A percentile compares a stretch with the other conserved stretches of the same genome.
These are phyloP conservation scores for Morpho helenor DNA, from an alignment of 2,888 invertebrate species.

Conservation along the genomic window DNA sequence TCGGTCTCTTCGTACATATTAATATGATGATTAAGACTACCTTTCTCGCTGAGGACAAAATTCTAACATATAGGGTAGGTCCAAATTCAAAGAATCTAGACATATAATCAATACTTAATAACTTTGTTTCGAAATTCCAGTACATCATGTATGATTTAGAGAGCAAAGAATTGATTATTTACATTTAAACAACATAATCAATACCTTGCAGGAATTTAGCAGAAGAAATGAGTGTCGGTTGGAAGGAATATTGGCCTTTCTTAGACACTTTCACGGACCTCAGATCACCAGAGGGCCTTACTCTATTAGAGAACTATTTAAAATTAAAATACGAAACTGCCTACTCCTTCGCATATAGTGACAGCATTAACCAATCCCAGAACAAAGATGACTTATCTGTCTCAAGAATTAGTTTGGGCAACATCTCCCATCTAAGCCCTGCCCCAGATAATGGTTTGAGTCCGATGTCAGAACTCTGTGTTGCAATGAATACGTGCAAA, in stretches of 20 bases:
- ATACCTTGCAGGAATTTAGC: conserved; percentile 54
- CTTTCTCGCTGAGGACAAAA: no score
- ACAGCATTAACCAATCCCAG: conserved; percentile 49
- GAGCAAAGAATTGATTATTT: no score
- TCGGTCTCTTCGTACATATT: no score
- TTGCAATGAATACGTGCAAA: conserved; percentile 76
- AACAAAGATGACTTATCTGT: conserved; percentile 51
- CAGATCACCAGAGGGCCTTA: conserved; percentile 84
- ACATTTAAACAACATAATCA: no score
- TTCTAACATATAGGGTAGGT: no score
- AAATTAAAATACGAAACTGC: conserved; percentile 72
- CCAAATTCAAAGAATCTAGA: no score
- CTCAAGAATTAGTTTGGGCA: conserved; percentile 50
- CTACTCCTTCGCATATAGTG: conserved; percentile 57
- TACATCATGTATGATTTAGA: no score
- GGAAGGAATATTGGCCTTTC: conserved; percentile 97
- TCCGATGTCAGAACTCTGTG: conserved; percentile 80
- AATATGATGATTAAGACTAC: no score
- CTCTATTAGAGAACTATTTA: conserved; percentile 86
- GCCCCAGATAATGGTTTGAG: conserved; percentile 51
- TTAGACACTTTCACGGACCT: conserved; percentile 90
- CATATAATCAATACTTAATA: no score
- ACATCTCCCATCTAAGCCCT: conserved; percentile 39
- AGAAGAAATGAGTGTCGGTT: conserved; percentile 84
- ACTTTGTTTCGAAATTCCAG: no score